Percentiles rank a stretch among this genome's conserved stretches.
phyloP scores from a whole-genome alignment of 2,888 invertebrate genomes.

The Epistrophella euchroma region DNA sequence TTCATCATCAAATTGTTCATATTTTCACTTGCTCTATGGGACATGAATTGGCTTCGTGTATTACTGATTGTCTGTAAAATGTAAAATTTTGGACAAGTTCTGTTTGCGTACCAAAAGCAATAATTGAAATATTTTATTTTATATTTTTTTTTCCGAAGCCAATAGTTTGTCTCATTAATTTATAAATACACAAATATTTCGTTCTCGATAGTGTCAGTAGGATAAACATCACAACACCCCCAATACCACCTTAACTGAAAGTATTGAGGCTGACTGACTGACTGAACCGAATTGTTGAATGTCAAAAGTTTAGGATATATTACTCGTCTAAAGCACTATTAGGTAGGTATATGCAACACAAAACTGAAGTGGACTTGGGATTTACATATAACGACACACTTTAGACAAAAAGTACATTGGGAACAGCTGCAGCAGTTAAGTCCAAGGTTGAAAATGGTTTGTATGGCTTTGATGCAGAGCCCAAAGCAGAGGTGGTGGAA shows the following conservation, averaged over 20 bases:
- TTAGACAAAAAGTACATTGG: constrained; percentile 1
- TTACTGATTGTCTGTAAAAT: too few species aligned
- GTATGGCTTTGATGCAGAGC: constrained; percentile 25
- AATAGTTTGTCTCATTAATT: background rate
- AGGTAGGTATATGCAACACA: background rate
- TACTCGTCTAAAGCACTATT: constrained; percentile 19
- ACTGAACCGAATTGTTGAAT: constrained; percentile 52
- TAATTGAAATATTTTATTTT: too few species aligned
- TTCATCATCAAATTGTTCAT: background rate
- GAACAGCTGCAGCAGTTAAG: constrained; percentile 51
- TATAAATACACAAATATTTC: background rate
- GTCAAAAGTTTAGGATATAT: constrained; percentile 62
- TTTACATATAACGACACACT: constrained; percentile 20
- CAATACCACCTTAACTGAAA: constrained; percentile 4
- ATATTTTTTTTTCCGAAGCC: background rate
- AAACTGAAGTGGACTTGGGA: constrained; percentile 8
- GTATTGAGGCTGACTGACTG: background rate
- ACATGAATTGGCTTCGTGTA: too few species aligned
- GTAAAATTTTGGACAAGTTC: too few species aligned
- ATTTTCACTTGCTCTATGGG: too few species aligned
- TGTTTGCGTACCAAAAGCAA: too few species aligned
- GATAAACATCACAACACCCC: background rate
- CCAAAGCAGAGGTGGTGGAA: background rate
- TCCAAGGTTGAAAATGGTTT: constrained; percentile 57
- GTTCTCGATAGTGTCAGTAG: constrained; percentile 9